Percentiles rank a stretch among this genome's conserved stretches.
Evolutionary conservation across 2,113 vertebrate genomes (phyloP).

Genomic region (Hypocryptadius cinnamomeus): DNA sequence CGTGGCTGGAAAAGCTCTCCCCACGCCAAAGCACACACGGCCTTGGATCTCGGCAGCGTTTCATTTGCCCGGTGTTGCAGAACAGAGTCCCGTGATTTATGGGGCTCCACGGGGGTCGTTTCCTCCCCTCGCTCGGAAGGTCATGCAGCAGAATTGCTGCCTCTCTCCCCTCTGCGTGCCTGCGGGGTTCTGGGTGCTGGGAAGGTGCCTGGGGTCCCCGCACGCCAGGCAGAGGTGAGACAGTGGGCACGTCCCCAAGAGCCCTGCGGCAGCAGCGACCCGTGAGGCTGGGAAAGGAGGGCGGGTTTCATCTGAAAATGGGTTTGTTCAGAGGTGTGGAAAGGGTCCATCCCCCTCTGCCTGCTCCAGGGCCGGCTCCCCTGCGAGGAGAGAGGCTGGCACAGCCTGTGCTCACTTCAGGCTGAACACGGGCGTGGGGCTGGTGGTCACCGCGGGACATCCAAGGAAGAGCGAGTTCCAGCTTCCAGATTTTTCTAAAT

Average conservation of each 20-base stretch:
- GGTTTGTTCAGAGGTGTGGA: not conserved
- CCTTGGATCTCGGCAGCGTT: not conserved
- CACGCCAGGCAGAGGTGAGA: rapidly evolving
- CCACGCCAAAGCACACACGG: slow-evolving; percentile 45
- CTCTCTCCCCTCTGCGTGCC: not conserved
- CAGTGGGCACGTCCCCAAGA: rapidly evolving
- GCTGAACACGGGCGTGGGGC: rapidly evolving
- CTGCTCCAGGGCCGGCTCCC: not conserved
- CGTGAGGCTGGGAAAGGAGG: not conserved
- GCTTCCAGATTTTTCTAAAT: not conserved
- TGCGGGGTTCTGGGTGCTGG: rapidly evolving
- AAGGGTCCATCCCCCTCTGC: not conserved
- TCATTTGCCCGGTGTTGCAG: not conserved
- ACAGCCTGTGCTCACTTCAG: rapidly evolving
- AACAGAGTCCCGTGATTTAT: not conserved
- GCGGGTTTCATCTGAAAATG: not conserved
- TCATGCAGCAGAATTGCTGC: not conserved
- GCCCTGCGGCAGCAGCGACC: not conserved
- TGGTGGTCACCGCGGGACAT: rapidly evolving
- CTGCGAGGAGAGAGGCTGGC: not conserved
- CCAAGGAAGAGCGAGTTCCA: not conserved
- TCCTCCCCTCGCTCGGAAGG: not conserved
- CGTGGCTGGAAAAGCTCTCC: slow-evolving; percentile 36
- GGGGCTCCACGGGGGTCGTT: not conserved
- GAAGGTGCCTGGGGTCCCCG: rapidly evolving